A percentile compares a stretch with the other conserved stretches of the same genome.
These are phyloP conservation scores for Pogoniulus pusillus DNA, from an alignment of 2,797 vertebrate genomes.

Conservation along the genomic window DNA sequence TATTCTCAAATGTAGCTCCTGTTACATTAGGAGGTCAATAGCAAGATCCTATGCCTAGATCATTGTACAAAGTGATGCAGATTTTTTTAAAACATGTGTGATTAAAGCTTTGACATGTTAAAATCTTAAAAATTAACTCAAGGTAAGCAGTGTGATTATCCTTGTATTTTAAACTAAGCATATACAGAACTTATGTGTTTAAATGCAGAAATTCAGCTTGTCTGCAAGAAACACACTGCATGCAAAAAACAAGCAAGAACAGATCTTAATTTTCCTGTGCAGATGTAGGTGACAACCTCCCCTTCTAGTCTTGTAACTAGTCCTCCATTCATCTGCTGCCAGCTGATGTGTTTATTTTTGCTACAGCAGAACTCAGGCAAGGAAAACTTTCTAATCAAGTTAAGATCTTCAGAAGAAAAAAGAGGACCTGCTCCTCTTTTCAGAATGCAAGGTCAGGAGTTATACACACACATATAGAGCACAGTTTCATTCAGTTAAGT, in stretches of 20 bases:
- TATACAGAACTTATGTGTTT: not conserved
- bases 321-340: constrained; percentile 44
- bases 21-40: not conserved
- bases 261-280: constrained; percentile 5
- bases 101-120: not conserved
- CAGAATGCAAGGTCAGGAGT: constrained; percentile 48
- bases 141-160: not conserved
- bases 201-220: not conserved
- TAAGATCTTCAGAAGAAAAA: constrained; percentile 30
- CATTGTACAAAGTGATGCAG: not conserved
- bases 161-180: not conserved
- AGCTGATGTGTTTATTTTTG: constrained; percentile 53
- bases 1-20: not conserved
- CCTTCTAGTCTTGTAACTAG: not conserved
- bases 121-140: not conserved
- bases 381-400: constrained; percentile 52
- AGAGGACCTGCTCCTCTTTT: constrained; percentile 13
- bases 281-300: not conserved
- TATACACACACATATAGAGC: constrained; percentile 13
- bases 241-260: not conserved
- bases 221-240: not conserved
- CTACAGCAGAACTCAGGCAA: constrained; percentile 30
- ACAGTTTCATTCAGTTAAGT: constrained; percentile 20
- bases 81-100: fast-evolving
- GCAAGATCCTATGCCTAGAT: not conserved